Evolutionary conservation across 1,140 invertebrate species (phyloP).

Genomic region (Metopolophium dirhodum): DNA sequence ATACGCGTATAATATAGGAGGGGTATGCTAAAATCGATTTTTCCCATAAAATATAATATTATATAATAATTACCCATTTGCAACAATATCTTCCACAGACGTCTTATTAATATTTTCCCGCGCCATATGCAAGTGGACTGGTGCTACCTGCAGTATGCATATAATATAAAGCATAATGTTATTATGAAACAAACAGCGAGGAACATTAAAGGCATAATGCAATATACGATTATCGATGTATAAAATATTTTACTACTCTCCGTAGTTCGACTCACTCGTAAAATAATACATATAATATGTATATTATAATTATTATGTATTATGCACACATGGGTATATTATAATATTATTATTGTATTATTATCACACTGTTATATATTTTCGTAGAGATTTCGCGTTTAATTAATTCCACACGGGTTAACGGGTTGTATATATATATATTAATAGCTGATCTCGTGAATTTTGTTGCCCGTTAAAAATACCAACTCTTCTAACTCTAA

Average conservation of each 20-base stretch:
- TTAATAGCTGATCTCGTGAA: too few species aligned
- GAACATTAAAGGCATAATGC: too few species aligned
- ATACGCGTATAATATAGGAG: not conserved
- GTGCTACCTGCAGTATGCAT: too few species aligned
- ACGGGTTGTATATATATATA: not conserved
- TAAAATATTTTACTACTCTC: not conserved
- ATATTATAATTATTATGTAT: too few species aligned
- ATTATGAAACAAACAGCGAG: not conserved
- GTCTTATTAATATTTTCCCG: not conserved
- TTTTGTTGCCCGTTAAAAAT: too few species aligned
- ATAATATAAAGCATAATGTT: not conserved
- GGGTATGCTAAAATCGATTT: not conserved
- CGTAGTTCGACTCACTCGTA: not conserved
- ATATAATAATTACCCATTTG: not conserved
- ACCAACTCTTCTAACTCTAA: too few species aligned
- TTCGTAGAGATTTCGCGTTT: not conserved
- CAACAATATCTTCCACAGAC: not conserved
- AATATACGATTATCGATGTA: not conserved
- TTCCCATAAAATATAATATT: not conserved
- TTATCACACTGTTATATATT: not conserved
- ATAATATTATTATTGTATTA: not conserved
- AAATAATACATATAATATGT: too few species aligned
- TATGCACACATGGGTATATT: not conserved
- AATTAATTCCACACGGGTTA: not conserved
- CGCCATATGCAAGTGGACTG: not conserved